Evolutionary conservation across 2,888 invertebrate genomes (phyloP), one percentile per base, ranked within the genome.

Genomic region (Trissolcus brochymenae): DNA sequence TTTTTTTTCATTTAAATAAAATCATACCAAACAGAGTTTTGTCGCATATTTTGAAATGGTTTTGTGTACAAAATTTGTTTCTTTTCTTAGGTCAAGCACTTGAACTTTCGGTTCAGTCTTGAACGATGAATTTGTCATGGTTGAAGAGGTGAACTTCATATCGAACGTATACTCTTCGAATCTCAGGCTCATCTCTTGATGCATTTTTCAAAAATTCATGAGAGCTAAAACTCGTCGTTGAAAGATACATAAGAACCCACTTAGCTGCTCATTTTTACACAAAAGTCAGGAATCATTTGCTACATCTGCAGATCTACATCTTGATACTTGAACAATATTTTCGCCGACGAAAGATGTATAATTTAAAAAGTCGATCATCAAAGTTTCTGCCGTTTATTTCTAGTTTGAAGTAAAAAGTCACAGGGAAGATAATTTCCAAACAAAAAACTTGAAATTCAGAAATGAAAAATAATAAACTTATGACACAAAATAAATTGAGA

Each of bases 261-360:
- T 77, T 73, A 77, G 73, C 73, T 70, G 77, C 65, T 77, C 77
- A 73, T 77, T 77, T 35, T 77, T 77, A 77, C 77, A 68, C 61
- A 64, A 68, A 64, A 55, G 41, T 67, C 64, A 67, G 56, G 61
- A 65, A 65, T 73, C 56, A 57, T 62, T 16, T 56, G 14, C 59
- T 40, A 17, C 54, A 35, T 43, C 14, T 49, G 51, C 49, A 29
- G 51, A 55, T 51, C 13, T 35, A 17, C 35, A 35, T 60, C 60
- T 54, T 9, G 4, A 9, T 49, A 62, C 16, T 17, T 21, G 1
- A 14, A 54, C 35, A 64, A 46, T 35, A 35, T 35, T 35, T 35
- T 35, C 11, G 7, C 35, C 11, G 0, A 35, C 0, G 35, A 11
- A 35, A 35, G 6, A 35, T 11, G 1, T 11, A 35, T 2, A 35